Evolutionary conservation across 2,888 invertebrate species (phyloP).

Genomic region (Hydropsyche betteni): DNA sequence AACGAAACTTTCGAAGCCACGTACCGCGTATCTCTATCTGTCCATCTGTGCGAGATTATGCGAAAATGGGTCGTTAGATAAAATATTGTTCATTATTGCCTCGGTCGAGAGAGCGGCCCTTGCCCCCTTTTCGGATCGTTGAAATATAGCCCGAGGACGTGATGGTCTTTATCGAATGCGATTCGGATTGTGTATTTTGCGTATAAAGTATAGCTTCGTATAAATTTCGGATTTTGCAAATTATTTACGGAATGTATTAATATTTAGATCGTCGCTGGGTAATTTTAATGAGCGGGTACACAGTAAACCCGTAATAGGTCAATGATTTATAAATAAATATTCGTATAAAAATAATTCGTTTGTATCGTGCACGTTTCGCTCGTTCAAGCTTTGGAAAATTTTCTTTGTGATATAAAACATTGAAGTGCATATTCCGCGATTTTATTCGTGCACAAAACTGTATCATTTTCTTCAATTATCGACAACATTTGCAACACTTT

Average conservation of each 20-base stretch:
- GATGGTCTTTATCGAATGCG: slow-evolving; percentile 32
- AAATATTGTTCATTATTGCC: slow-evolving; percentile 39
- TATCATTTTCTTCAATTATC: no score
- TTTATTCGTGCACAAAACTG: not conserved
- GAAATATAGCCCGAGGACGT: slow-evolving; percentile 28
- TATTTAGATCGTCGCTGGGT: not conserved
- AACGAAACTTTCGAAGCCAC: no score
- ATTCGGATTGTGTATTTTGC: not conserved
- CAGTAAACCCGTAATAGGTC: not conserved
- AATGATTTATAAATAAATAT: not conserved
- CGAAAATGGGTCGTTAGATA: slow-evolving; percentile 47
- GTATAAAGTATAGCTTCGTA: not conserved
- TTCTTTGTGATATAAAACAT: no score
- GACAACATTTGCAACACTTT: not conserved
- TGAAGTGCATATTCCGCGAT: not conserved
- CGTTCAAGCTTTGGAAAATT: no score
- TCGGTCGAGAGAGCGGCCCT: not conserved
- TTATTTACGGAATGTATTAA: no score
- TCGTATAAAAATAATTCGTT: no score
- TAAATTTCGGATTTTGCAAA: no score
- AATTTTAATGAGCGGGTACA: not conserved
- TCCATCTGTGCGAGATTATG: slow-evolving; percentile 39
- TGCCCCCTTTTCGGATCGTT: not conserved
- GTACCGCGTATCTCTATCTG: no score
- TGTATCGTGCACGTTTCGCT: no score